These are phyloP conservation scores for Scaptomyza tumidula DNA, from an alignment of 2,888 invertebrate species.

Conservation along the genomic window DNA sequence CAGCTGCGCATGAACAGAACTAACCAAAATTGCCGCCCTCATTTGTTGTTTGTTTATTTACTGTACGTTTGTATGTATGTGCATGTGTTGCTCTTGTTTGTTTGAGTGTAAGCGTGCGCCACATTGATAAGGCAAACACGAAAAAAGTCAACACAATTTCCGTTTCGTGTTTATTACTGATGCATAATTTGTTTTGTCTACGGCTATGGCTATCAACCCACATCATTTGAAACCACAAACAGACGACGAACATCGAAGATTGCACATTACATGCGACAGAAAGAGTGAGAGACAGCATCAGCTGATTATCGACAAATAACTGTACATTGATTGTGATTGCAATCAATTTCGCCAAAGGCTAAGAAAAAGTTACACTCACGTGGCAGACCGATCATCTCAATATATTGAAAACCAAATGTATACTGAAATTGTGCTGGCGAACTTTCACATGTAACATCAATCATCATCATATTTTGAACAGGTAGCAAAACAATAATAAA, in stretches of 20 bases:
- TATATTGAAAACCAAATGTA: slow-evolving; percentile 24
- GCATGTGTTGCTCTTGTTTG: slow-evolving; percentile 34
- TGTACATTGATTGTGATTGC: slow-evolving; percentile 16
- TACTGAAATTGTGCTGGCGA: slow-evolving; percentile 40
- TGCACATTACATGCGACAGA: slow-evolving; percentile 41
- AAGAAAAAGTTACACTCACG: slow-evolving; percentile 56
- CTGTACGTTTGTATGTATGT: slow-evolving; percentile 13
- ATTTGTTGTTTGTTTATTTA: slow-evolving; percentile 44
- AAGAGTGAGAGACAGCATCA: slow-evolving; percentile 19
- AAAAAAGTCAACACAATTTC: slow-evolving; percentile 53
- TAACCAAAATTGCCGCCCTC: slow-evolving; percentile 39
- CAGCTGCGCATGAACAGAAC: slow-evolving; percentile 24
- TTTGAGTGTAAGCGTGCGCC: slow-evolving; percentile 46
- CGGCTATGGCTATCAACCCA: slow-evolving; percentile 49
- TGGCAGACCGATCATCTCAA: slow-evolving; percentile 65
- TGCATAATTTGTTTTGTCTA: slow-evolving; percentile 62
- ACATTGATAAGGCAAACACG: slow-evolving; percentile 69
- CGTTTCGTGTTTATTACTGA: slow-evolving; percentile 47
- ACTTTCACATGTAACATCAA: slow-evolving; percentile 14
- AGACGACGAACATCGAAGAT: slow-evolving; percentile 36
- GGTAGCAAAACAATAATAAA: slow-evolving; percentile 52
- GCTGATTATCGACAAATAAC: slow-evolving; percentile 31
- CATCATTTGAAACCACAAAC: slow-evolving; percentile 58
- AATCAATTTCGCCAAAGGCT: slow-evolving; percentile 41
- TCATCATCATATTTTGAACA: slow-evolving; percentile 15